Evolutionary conservation across 2,888 invertebrate genomes (phyloP).

Genomic region (Catocala nupta): DNA sequence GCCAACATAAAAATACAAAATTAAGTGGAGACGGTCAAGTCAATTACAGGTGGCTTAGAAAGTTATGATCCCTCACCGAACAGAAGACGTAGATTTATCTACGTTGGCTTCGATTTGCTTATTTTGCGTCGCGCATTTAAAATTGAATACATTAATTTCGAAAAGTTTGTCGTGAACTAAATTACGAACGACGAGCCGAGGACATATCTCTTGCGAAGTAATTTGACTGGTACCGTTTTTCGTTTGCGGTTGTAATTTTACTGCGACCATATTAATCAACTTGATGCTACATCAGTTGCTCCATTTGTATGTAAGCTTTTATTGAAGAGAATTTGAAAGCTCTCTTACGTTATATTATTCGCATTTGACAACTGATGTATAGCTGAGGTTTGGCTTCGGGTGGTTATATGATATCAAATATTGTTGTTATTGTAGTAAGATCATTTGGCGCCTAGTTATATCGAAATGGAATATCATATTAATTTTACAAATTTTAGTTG

Average conservation of each 20-base stretch:
- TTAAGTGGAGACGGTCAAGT: constrained; percentile 59
- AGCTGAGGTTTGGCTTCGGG: neutral
- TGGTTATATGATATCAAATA: too few species aligned
- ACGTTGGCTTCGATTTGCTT: constrained; percentile 70
- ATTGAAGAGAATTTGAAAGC: constrained; percentile 36
- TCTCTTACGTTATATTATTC: constrained; percentile 4
- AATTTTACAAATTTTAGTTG: too few species aligned
- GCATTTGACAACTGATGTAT: neutral
- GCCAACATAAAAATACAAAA: constrained; percentile 63
- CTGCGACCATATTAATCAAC: constrained; percentile 57
- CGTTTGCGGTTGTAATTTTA: constrained; percentile 56
- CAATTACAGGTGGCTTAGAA: constrained; percentile 77
- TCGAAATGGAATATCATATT: too few species aligned
- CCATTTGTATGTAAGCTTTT: constrained; percentile 31
- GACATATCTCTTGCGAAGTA: constrained; percentile 51
- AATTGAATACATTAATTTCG: constrained; percentile 74
- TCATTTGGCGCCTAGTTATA: too few species aligned
- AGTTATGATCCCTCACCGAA: constrained; percentile 72
- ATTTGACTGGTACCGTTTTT: constrained; percentile 61
- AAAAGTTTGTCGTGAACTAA: constrained; percentile 63
- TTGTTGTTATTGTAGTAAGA: too few species aligned
- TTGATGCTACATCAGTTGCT: constrained; percentile 48
- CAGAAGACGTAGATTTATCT: constrained; percentile 73
- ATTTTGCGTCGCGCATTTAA: constrained; percentile 64
- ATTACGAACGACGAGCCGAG: constrained; percentile 56